Evolutionary conservation across 2,113 vertebrate species (phyloP).

Genomic region (Xiphophorus maculatus): DNA sequence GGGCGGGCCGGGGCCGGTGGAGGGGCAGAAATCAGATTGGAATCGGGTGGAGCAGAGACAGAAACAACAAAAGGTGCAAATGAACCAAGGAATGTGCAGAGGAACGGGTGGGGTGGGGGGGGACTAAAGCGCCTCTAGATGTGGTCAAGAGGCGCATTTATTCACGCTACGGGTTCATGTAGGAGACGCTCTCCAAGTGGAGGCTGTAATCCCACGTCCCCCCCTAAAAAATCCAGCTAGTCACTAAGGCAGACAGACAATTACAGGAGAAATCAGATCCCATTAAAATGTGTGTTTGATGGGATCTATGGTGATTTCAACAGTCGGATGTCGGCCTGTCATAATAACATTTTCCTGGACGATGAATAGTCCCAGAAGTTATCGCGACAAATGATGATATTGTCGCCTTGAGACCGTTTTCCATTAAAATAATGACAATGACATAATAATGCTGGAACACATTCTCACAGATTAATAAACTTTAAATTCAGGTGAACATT

Average conservation of each 20-base stretch:
- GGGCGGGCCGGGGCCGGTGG: neutral
- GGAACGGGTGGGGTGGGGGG: neutral
- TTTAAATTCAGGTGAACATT: too few relatives aligned
- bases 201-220: too few relatives aligned
- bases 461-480: too few relatives aligned
- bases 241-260: neutral
- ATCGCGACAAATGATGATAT: too few relatives aligned
- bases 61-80: constrained; percentile 49
- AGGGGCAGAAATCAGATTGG: constrained; percentile 46
- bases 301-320: constrained; percentile 2
- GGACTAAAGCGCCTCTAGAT: neutral
- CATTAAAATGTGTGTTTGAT: constrained; percentile 7
- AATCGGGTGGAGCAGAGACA: constrained; percentile 50
- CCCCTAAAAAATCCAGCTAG: neutral
- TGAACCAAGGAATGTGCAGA: constrained; percentile 22
- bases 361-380: too few relatives aligned
- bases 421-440: too few relatives aligned
- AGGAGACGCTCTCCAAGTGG: neutral
- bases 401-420: too few relatives aligned
- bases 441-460: too few relatives aligned
- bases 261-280: neutral
- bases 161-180: constrained; percentile 6
- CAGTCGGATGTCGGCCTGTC: neutral
- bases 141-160: constrained; percentile 1
- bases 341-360: too few relatives aligned